Evolutionary conservation across 1,140 invertebrate species (phyloP).

Genomic region (Semibalanus balanoides): DNA sequence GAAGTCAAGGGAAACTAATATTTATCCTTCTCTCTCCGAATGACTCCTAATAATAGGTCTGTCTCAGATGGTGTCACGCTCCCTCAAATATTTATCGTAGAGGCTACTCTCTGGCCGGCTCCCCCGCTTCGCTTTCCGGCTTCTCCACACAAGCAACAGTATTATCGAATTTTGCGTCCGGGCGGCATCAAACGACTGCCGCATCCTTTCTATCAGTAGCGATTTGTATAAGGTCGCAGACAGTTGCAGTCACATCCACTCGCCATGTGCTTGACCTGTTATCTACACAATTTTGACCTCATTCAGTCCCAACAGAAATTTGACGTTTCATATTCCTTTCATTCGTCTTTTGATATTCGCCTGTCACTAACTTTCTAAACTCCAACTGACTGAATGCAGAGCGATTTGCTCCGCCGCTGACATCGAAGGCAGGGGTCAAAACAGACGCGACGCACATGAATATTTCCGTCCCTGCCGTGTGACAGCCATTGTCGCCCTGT

Average conservation of each 20-base stretch:
- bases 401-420: neutral
- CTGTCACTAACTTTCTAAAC: no score
- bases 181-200: no score
- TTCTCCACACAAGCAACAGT: neutral
- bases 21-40: slow-evolving; percentile 2
- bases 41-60: neutral
- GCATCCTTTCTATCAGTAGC: no score
- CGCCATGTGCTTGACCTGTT: no score
- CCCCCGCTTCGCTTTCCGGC: neutral
- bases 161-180: no score
- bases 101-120: neutral
- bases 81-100: neutral
- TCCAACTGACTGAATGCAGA: neutral
- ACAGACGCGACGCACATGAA: neutral
- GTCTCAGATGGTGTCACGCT: neutral
- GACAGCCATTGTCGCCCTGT: neutral
- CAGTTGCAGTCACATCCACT: no score
- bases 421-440: neutral
- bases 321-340: no score
- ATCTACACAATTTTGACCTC: no score
- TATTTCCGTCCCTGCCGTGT: neutral
- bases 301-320: no score
- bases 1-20: neutral
- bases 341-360: no score
- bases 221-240: no score